Conservation (phyloP, 2,797 vertebrate species). For the Mionectes olivaceus region DNA sequence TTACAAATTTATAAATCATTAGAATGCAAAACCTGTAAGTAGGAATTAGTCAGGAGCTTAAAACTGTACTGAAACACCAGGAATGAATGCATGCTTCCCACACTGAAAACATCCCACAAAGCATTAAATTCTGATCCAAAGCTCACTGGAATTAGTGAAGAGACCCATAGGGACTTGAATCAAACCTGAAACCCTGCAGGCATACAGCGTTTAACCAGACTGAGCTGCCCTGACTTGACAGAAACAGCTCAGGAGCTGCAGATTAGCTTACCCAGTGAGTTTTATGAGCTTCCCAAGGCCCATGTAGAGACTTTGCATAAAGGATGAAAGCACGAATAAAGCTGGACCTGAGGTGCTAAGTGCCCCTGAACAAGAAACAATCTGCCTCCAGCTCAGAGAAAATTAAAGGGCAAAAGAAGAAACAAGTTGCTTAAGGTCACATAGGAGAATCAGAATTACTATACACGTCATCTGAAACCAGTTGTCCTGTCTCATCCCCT, state of each 20-base stretch:
- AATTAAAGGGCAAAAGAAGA: slow-evolving; percentile 15
- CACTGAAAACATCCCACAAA: not conserved
- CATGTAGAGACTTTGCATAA: not conserved
- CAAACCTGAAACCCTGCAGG: slow-evolving; percentile 25
- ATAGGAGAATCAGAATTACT: not conserved
- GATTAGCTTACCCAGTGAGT: not conserved
- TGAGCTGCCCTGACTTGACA: slow-evolving; percentile 9
- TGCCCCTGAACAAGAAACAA: not conserved
- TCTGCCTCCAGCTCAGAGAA: not conserved
- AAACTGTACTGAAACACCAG: not conserved
- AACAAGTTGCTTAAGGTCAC: slow-evolving; percentile 9
- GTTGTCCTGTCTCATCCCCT: not conserved
- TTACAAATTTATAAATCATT: slow-evolving; percentile 37
- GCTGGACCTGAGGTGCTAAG: not conserved
- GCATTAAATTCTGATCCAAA: slow-evolving; percentile 29
- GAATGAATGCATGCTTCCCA: not conserved
- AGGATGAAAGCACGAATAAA: not conserved
- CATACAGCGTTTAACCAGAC: not conserved
- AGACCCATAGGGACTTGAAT: not conserved
- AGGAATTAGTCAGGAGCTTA: slow-evolving; percentile 45
- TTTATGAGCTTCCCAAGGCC: not conserved
- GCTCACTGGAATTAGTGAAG: slow-evolving; percentile 2
- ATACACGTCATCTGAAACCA: not conserved
- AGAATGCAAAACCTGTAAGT: slow-evolving; percentile 44
- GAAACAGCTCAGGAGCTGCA: slow-evolving; percentile 2